Base-by-base conservation (phyloP, 2,797 vertebrate species). In the Cottoperca gobio region DNA sequence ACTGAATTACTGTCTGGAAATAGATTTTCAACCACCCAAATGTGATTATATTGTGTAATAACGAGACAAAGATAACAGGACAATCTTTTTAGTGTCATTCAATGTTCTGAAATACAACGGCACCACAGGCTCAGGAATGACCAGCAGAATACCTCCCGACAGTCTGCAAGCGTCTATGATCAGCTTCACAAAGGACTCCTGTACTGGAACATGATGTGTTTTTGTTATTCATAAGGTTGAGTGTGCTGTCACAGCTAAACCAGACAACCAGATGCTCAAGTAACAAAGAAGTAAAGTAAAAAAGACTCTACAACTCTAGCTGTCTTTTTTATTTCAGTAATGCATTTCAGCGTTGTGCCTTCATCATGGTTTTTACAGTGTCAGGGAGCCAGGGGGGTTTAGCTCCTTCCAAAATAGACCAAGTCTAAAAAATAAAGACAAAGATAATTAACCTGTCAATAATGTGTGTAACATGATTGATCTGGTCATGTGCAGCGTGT, bases 1-100 rank as follows among this genome's bases (percentile, higher is more conserved):
- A 52, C 16, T 52, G 2, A 61, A 19, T 62, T 61, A 8, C 43
- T 45, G 31, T 50, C 53, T 42, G 5, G 28, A 70, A 64, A 72
- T 40, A 42, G 17, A 64, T 76, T 68, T 24, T n/a, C 8, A 63
- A 19, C 2, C 54, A 33, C 6, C 19, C 1, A 39, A 23, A 70
- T 26, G 8, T 63, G 40, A 69, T 35, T 6, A 10, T 3, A 39
- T 16, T 48, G 11, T 64, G 39, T 28, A 4, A 21, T 6, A 49
- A 55, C 54, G 70, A 16, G 23, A 60, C 19, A 26, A 35, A 43
- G 23, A 26, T 8, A 60, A 63, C 10, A 24, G 14, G 6, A 55
- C 26, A 49, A 48, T 16, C n/a, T 49, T n/a, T 6, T 8, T 0
- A 69, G 3, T 46, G 37, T 26, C 8, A 35, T 53, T 64, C 42